Conservation (phyloP, 2,797 vertebrate species). For the Capromys pilorides region DNA sequence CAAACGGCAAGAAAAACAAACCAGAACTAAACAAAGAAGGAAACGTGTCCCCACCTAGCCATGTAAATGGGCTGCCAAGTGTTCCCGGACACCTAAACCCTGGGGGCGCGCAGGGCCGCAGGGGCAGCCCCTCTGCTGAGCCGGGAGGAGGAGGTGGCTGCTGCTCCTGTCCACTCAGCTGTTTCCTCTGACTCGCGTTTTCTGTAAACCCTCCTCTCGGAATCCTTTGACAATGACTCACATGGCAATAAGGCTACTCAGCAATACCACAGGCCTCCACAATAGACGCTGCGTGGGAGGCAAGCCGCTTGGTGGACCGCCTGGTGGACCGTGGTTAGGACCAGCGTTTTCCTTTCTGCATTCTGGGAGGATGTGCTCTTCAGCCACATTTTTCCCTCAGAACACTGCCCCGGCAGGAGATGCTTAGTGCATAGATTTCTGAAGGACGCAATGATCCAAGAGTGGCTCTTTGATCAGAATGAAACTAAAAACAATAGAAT, state of each 20-base stretch:
- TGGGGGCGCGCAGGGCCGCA: neutral
- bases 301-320: constrained; percentile 3
- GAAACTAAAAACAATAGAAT: constrained; percentile 77
- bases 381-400: constrained; percentile 78
- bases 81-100: neutral
- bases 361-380: constrained; percentile 78
- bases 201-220: constrained; percentile 70
- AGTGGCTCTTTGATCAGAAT: constrained; percentile 49
- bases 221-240: constrained; percentile 73
- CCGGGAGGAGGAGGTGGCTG: neutral
- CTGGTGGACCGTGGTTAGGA: neutral
- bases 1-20: constrained; percentile 25
- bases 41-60: rapidly evolving
- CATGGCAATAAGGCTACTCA: constrained; percentile 64
- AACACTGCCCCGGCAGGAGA: neutral
- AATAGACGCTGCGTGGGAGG: constrained; percentile 72
- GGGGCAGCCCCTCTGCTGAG: neutral
- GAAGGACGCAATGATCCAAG: constrained; percentile 58
- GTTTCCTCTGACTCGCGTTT: constrained; percentile 74
- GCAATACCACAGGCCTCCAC: constrained; percentile 62
- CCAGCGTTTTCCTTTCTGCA: constrained; percentile 67
- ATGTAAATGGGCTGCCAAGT: neutral
- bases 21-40: neutral
- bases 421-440: constrained; percentile 63
- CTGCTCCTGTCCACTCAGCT: constrained; percentile 49